Percentiles rank a stretch among this genome's conserved stretches.
These are phyloP conservation scores for Microctenopoma stevenorrisi DNA, from an alignment of 2,797 vertebrate genomes.

Conservation along the genomic window DNA sequence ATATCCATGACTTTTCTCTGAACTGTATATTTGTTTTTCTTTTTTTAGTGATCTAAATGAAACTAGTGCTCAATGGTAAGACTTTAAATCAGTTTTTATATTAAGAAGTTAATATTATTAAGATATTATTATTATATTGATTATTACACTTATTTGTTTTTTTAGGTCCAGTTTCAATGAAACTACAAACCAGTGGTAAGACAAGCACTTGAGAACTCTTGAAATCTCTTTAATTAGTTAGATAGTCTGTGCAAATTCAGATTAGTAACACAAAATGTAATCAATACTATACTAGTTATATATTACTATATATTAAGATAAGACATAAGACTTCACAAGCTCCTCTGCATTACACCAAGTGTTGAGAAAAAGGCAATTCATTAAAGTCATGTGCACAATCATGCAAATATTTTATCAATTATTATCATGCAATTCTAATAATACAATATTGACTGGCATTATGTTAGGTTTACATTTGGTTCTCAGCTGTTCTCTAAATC, in stretches of 20 bases:
- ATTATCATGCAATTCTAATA: too few relatives aligned
- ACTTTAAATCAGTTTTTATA: neutral
- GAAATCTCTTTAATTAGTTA: too few relatives aligned
- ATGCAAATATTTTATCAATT: too few relatives aligned
- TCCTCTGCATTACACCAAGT: neutral
- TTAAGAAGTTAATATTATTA: neutral
- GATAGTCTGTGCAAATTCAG: too few relatives aligned
- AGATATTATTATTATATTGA: neutral
- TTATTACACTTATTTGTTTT: neutral
- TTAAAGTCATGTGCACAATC: too few relatives aligned
- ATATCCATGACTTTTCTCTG: too few relatives aligned
- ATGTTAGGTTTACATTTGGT: too few relatives aligned
- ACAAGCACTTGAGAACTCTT: neutral
- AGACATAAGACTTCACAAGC: neutral
- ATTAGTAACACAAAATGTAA: neutral
- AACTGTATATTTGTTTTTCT: slow-evolving; percentile 8
- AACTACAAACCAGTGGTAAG: slow-evolving; percentile 85
- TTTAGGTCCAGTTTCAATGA: slow-evolving; percentile 84
- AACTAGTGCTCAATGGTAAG: slow-evolving; percentile 81
- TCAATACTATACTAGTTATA: too few relatives aligned
- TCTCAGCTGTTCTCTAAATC: too few relatives aligned
- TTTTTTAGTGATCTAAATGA: slow-evolving; percentile 81
- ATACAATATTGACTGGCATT: too few relatives aligned
- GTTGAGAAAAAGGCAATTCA: neutral
- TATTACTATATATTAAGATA: neutral